Base-by-base conservation (phyloP, 1,140 invertebrate species). In the Helicoverpa armigera region DNA sequence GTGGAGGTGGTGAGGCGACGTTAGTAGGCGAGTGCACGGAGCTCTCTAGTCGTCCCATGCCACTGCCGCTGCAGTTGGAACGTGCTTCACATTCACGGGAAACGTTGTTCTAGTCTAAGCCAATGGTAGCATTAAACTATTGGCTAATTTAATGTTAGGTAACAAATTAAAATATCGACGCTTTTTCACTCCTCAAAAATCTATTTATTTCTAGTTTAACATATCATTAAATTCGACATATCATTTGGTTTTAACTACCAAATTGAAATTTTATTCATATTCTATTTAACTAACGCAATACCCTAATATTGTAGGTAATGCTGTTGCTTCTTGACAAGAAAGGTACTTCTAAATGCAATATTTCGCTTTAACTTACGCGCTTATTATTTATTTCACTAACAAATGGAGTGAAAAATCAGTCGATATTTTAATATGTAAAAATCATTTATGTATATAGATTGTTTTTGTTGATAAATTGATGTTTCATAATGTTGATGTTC, bases 1-100 rank as follows among this genome's bases (percentile, higher is more conserved):
- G 97, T 86, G 97, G 97, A 77, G 96, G 96, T 54, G 94, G 92
- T 67, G 92, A 93, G 13, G 87, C 86, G 13, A 87, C 84, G 11
- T 83, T 80, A 3, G 84, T 75, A 12, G 85, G 81, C 23, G 90
- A 91, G 29, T 86, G 88, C 74, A 94, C 94, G 35, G 94, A 94
- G 81, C 84, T 94, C 12, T 82, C 91, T 10, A 92, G 86, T 69
- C 85, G 92, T 51, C 90, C 92, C 29, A 83, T 80, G 51, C 80
- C 74, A n/a, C 79, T 87, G 73, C 87, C 89, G 12, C 31, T 89
- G 67, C 88, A 87, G 50, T 70, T 91, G 9, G 87, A 91, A 35
- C 90, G 86, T 72, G 88, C 91, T 51, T 92, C 92, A 14, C 90
- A 91, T 61, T 95, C 94, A 54, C 88, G 90, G 23, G 94, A 95